Conservation (phyloP, 2,888 invertebrate species). For the Oscheius myriophilus region DNA sequence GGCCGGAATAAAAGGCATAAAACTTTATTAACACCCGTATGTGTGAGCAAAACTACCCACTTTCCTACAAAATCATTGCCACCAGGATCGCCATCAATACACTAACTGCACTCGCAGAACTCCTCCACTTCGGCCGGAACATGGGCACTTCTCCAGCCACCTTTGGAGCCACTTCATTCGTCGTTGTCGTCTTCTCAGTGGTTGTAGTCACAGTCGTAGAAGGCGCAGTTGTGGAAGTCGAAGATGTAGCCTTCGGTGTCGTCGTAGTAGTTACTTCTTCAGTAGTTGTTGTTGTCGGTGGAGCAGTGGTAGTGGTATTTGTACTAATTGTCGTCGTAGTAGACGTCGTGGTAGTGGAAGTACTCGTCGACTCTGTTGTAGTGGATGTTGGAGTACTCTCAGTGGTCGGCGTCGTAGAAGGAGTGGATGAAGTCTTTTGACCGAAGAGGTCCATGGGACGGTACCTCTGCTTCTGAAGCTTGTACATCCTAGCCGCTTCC, state of each 20-base stretch:
- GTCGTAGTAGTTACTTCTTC: no score
- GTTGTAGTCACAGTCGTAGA: neutral
- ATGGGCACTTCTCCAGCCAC: neutral
- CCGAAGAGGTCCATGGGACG: conserved; percentile 16
- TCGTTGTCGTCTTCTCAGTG: neutral
- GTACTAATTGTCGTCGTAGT: neutral
- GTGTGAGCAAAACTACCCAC: neutral
- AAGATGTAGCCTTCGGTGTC: neutral
- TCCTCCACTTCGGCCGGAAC: neutral
- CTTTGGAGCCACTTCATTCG: neutral
- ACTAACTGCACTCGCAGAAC: neutral
- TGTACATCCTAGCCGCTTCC: conserved; percentile 9
- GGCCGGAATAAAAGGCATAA: no score
- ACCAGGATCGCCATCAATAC: neutral
- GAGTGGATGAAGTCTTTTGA: neutral
- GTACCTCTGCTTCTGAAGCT: conserved; percentile 7
- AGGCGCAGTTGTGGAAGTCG: neutral
- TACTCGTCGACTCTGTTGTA: neutral
- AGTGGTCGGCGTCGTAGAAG: conserved; percentile 1
- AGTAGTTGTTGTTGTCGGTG: neutral
- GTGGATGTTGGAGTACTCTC: neutral
- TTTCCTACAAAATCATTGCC: neutral
- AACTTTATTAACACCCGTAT: conserved; percentile 9
- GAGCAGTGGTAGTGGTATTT: neutral
- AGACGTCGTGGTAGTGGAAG: conserved; percentile 1